Evolutionary conservation across 2,113 vertebrate species (phyloP).

Genomic region (Neolamprologus hecqui): DNA sequence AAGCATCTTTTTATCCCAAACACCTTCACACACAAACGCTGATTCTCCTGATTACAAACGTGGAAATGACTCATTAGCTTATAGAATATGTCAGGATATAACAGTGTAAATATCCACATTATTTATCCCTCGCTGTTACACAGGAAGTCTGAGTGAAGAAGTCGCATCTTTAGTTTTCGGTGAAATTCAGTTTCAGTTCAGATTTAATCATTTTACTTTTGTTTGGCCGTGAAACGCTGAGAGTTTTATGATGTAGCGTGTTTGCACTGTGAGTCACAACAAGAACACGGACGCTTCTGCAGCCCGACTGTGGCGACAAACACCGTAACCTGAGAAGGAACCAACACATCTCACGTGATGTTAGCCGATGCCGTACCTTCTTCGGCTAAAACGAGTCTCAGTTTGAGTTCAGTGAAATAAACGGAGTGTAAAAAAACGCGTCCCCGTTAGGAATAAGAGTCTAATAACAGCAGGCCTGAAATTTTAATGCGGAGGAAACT

Average conservation of each 20-base stretch:
- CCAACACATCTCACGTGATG: not conserved
- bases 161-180: not conserved
- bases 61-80: not conserved
- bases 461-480: not conserved
- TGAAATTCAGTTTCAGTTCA: not conserved
- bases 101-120: not conserved
- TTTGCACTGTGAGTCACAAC: rapidly evolving
- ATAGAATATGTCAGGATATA: not conserved
- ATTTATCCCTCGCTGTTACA: rapidly evolving
- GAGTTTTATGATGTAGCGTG: not conserved
- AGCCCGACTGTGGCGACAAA: not conserved
- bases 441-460: not conserved
- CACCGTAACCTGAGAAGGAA: rapidly evolving
- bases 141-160: not conserved
- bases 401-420: not conserved
- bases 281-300: not conserved
- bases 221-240: not conserved
- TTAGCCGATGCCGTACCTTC: rapidly evolving
- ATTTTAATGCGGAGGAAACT: not conserved
- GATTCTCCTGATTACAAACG: not conserved
- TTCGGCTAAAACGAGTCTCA: not conserved
- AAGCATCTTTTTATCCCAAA: not conserved
- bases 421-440: not conserved
- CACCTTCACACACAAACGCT: not conserved
- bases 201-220: not conserved